These are phyloP conservation scores for Decapterus maruadsi DNA, from an alignment of 2,797 vertebrate genomes.

Conservation along the genomic window DNA sequence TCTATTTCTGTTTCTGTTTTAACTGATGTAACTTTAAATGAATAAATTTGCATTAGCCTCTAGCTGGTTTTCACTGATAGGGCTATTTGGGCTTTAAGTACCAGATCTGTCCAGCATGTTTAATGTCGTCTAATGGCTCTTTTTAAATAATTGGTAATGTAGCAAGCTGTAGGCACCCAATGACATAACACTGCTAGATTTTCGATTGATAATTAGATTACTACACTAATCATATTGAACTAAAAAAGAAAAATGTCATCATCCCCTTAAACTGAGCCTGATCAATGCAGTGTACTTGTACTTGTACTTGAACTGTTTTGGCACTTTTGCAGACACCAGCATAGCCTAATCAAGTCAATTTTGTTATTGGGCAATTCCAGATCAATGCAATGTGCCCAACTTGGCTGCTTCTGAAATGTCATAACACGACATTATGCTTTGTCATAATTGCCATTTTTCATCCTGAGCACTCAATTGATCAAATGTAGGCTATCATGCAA, in stretches of 20 bases:
- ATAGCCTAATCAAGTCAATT: not conserved
- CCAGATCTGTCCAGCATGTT: not conserved
- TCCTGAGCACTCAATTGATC: not conserved
- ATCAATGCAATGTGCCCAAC: not conserved
- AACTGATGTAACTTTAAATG: not conserved
- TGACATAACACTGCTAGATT: too few relatives aligned
- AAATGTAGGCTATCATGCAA: not conserved
- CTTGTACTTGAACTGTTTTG: not conserved
- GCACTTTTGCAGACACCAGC: not conserved
- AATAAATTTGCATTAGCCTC: not conserved
- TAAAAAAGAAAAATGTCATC: not conserved
- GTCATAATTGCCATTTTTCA: not conserved
- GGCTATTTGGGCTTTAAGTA: not conserved
- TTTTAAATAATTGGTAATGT: not conserved
- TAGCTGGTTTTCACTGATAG: not conserved
- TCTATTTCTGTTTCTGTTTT: not conserved
- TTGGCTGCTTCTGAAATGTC: too few relatives aligned
- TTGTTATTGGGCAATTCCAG: not conserved
- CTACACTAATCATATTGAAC: too few relatives aligned
- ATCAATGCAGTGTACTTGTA: not conserved
- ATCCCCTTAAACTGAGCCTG: not conserved
- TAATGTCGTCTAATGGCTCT: not conserved
- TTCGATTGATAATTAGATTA: too few relatives aligned
- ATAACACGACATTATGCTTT: too few relatives aligned
- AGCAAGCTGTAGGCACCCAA: not conserved